A percentile compares a stretch with the other conserved stretches of the same genome.
Evolutionary conservation across 2,888 invertebrate species (phyloP).

Genomic region (Agriopis leucophaearia): DNA sequence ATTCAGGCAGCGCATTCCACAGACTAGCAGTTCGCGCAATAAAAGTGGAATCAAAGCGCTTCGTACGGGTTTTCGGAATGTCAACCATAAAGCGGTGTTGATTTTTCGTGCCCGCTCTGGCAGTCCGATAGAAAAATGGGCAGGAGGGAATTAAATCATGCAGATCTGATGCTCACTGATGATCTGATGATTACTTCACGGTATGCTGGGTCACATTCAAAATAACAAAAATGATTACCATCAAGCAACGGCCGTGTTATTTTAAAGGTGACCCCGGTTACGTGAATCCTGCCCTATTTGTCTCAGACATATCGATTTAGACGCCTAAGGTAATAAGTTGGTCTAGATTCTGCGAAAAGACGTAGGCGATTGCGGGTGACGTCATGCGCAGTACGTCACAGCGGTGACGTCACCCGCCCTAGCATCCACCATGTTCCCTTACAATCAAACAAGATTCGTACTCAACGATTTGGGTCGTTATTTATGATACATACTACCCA

Average conservation of each 20-base stretch:
- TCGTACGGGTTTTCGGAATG: no score
- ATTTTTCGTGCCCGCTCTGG: no score
- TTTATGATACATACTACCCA: no score
- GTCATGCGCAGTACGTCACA: constrained; percentile 68
- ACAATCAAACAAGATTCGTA: constrained; percentile 1
- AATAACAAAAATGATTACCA: constrained; percentile 19
- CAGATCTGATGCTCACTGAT: no score
- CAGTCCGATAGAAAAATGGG: no score
- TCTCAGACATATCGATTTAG: constrained; percentile 29
- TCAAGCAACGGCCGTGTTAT: constrained; percentile 28
- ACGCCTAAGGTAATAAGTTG: constrained; percentile 21
- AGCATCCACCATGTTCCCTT: constrained; percentile 34
- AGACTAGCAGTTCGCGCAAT: no score
- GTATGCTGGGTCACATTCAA: constrained; percentile 6
- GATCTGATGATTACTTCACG: constrained; percentile 20
- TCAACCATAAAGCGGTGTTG: no score
- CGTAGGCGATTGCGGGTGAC: constrained; percentile 52
- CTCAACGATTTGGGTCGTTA: no score
- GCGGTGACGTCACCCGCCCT: constrained; percentile 56
- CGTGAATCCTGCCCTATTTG: constrained; percentile 21
- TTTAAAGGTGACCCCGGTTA: constrained; percentile 33
- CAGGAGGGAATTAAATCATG: no score
- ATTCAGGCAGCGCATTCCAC: no score
- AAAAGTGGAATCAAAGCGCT: no score
- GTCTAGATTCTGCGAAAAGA: constrained; percentile 33